phyloP scores from a whole-genome alignment of 2,797 vertebrate species.

The Threskiornis aethiopicus region DNA sequence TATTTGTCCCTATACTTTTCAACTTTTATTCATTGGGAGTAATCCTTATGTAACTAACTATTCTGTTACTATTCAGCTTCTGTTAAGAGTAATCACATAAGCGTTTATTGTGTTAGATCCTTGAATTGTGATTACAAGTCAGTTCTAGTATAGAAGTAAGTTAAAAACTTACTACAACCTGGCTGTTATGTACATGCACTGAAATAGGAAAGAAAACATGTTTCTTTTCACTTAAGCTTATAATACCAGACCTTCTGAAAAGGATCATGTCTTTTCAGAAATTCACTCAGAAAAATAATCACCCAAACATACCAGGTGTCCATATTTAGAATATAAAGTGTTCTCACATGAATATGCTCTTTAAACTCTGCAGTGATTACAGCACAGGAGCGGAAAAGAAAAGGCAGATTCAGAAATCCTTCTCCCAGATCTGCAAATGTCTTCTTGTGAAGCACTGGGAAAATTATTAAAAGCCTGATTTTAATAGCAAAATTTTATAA shows the following conservation, averaged over 20 bases:
- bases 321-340: neutral
- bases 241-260: neutral
- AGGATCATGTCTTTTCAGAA: neutral
- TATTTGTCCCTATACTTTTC: neutral
- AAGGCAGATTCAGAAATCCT: neutral
- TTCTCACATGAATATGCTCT: slow-evolving; percentile 27
- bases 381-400: neutral
- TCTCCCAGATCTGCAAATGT: neutral
- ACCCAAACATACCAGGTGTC: neutral
- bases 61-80: neutral
- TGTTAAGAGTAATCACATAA: neutral
- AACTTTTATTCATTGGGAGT: neutral
- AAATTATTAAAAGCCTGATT: neutral
- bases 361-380: neutral
- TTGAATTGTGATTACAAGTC: neutral
- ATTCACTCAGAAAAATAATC: neutral
- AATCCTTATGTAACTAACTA: neutral
- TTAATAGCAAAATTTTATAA: neutral
- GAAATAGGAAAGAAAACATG: neutral
- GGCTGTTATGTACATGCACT: neutral
- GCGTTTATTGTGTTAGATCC: neutral
- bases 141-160: neutral
- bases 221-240: neutral
- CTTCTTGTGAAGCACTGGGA: neutral
- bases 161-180: neutral